Conservation (phyloP, 1,140 invertebrate species). For the Eueides isabella region DNA sequence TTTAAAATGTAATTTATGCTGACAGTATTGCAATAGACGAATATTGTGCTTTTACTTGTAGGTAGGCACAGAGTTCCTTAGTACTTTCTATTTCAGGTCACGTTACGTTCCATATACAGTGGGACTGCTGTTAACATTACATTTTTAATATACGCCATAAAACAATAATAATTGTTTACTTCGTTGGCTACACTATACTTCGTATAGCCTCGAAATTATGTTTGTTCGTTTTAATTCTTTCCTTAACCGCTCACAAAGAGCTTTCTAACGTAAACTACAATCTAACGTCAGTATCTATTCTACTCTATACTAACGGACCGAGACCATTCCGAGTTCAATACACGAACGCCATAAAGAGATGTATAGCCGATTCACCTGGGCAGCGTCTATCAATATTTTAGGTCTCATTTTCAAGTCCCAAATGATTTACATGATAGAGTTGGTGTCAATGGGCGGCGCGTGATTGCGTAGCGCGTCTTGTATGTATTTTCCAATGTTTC, state of each 20-base stretch:
- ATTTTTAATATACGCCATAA: not conserved
- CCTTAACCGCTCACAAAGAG: not conserved
- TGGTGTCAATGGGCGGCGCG: constrained; percentile 69
- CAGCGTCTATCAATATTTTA: not conserved
- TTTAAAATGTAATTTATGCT: not conserved
- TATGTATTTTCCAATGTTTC: constrained; percentile 87
- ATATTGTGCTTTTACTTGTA: constrained; percentile 1
- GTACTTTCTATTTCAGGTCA: constrained; percentile 33
- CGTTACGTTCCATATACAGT: constrained; percentile 27
- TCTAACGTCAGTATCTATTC: not conserved
- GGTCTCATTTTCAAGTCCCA: not conserved
- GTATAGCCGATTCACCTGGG: not conserved
- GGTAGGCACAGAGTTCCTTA: constrained; percentile 30
- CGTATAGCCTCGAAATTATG: not conserved
- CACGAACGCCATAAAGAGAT: not conserved
- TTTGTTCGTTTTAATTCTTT: not conserved
- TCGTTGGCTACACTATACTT: not conserved
- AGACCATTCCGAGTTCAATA: not conserved
- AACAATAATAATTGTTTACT: not conserved
- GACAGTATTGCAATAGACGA: not conserved
- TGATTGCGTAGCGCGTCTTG: constrained; percentile 87
- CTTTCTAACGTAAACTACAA: not conserved
- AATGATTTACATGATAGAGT: constrained; percentile 54
- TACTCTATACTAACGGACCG: not conserved
- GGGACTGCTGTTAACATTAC: not conserved